Base-by-base conservation (phyloP, 2,113 vertebrate genomes). In the Seriola aureovittata region DNA sequence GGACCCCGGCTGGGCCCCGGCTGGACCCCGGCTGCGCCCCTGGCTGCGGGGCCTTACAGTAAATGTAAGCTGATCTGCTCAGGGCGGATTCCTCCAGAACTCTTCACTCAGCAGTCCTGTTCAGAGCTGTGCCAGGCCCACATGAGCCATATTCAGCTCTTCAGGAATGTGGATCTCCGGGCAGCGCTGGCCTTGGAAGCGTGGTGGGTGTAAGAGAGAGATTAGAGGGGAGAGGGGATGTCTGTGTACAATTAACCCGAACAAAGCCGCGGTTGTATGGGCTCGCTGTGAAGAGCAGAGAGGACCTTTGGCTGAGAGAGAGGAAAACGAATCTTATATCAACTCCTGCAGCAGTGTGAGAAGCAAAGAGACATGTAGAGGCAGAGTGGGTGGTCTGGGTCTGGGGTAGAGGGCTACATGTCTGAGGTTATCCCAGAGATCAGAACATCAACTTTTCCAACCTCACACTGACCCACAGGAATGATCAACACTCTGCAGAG, bases 231-330 rank as follows among this genome's bases (percentile, higher is more conserved):
- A 90, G 89, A 62, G 78, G 88, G 86, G 89, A 92, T 94, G 94
- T 93, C 93, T 93, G 93, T 74, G 90, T 77, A 91, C 92, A 93
- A 94, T 95, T 93, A 93, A 74, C 42, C 80, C 1, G 80, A 92
- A 95, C 93, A 94, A 94, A 94, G 93, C 87, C 81, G 75, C 60
- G 85, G 75, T 93, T 96, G 94, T 95, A 66, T 40, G n/a, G 79
- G 55, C 79, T 74, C 9, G 54, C 76, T 75, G 67, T 78, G 57
- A 54, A 69, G 87, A 87, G 62, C 65, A 88, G 67, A 8, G 80
- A 84, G 68, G 72, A 88, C 71, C 80, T 86, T 90, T 89, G 86
- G 75, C 73, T 85, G 59, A 55, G 75, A 66, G 67, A 75, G 64
- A 58, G 76, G 80, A 80, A 66, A 54, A 65, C n/a, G 73, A 36